phyloP scores from a whole-genome alignment of 2,113 vertebrate species.

The Ceuthmochares aereus region DNA sequence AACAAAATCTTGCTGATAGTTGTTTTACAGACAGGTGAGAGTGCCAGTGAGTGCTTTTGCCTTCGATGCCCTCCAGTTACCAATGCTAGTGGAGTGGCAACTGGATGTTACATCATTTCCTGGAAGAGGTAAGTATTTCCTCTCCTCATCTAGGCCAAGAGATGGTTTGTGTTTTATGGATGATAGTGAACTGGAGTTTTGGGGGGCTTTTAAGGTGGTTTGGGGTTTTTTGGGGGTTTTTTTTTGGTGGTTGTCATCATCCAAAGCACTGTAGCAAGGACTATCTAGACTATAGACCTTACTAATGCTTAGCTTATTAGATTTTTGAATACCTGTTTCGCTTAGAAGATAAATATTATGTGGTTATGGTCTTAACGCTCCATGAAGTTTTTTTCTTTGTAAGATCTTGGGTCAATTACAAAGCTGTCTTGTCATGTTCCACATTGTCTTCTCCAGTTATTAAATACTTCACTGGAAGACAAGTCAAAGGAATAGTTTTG shows the following conservation, averaged over 20 bases:
- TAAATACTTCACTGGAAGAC: background rate
- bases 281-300: background rate
- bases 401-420: background rate
- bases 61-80: slow-evolving; percentile 85
- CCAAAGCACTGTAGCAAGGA: background rate
- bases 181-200: background rate
- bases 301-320: background rate
- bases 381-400: background rate
- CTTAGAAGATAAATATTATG: background rate
- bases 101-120: slow-evolving; percentile 89
- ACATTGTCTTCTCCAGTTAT: background rate
- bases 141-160: background rate
- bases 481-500: background rate
- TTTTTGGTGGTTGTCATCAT: background rate
- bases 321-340: background rate
- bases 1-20: slow-evolving; percentile 78
- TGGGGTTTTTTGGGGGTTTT: background rate
- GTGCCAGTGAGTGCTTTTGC: slow-evolving; percentile 94
- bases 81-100: slow-evolving; percentile 83
- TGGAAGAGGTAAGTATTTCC: slow-evolving; percentile 88
- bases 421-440: background rate
- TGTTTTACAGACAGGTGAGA: slow-evolving; percentile 92
- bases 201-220: too few relatives aligned
- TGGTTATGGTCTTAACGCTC: background rate
- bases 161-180: background rate